Conservation (phyloP, 2,797 vertebrate genomes). For the Amblyraja radiata region DNA sequence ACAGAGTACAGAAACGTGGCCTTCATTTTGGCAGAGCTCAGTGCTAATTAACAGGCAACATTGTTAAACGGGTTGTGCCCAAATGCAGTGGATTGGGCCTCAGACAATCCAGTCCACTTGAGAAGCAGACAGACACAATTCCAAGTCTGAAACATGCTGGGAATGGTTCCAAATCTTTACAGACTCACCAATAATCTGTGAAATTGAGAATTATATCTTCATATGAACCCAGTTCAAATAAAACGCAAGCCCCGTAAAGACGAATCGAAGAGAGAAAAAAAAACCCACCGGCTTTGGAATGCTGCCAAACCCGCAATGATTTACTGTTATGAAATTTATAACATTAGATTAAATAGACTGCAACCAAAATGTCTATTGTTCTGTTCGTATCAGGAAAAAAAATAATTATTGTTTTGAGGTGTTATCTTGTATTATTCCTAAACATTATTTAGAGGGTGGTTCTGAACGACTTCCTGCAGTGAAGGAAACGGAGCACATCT, state of each 20-base stretch:
- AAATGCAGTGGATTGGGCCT: not conserved
- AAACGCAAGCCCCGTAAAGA: constrained; percentile 39
- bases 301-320: not conserved
- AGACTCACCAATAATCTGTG: not conserved
- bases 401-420: constrained; percentile 40
- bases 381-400: constrained; percentile 8
- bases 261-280: not conserved
- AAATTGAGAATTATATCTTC: not conserved
- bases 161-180: not conserved
- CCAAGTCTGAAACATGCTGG: not conserved
- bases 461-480: not conserved
- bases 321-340: constrained; percentile 34
- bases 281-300: not conserved
- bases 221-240: constrained; percentile 50
- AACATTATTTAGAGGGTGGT: not conserved
- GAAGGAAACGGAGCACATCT: not conserved
- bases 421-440: not conserved
- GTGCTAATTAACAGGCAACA: not conserved
- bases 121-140: not conserved
- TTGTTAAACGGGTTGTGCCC: not conserved
- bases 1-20: not conserved
- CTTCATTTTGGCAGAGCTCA: not conserved
- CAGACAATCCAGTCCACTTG: not conserved
- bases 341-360: constrained; percentile 31
- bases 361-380: constrained; percentile 34